Percentiles rank a stretch among this genome's conserved stretches.
phyloP scores from a whole-genome alignment of 2,113 vertebrate genomes.

The Colinus virginianus region DNA sequence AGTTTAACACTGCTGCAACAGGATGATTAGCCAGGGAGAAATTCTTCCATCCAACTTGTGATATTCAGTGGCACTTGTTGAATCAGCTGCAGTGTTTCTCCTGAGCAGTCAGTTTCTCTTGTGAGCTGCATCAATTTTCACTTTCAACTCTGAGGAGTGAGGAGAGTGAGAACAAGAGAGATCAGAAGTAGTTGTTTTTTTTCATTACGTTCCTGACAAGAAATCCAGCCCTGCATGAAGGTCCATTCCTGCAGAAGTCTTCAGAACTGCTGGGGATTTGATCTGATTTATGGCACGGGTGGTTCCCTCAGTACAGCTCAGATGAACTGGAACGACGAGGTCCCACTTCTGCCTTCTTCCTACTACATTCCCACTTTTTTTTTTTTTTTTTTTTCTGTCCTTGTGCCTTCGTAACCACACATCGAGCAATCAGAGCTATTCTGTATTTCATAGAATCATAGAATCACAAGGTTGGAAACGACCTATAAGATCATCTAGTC shows the following conservation, averaged over 20 bases:
- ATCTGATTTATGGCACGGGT: rapidly evolving
- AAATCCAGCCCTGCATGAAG: not conserved
- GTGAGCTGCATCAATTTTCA: not conserved
- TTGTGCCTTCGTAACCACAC: not conserved
- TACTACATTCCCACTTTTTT: not conserved
- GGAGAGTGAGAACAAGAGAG: not conserved
- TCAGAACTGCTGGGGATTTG: not conserved
- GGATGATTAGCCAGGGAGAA: constrained; percentile 6
- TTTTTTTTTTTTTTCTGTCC: not conserved
- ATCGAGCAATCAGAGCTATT: not conserved
- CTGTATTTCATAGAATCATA: not conserved
- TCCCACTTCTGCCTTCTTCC: not conserved
- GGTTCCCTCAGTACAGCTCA: not conserved
- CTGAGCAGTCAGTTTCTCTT: not conserved
- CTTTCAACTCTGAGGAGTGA: not conserved
- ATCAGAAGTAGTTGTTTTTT: not conserved
- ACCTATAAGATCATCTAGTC: no score
- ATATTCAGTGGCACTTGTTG: constrained; percentile 3
- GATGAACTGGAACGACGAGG: not conserved
- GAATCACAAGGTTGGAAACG: no score
- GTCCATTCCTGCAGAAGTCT: not conserved
- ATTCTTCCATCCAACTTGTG: not conserved
- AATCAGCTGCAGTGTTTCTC: constrained; percentile 16
- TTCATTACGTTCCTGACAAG: not conserved
- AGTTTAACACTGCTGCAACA: constrained; percentile 2